Evolutionary conservation across 2,797 vertebrate genomes (phyloP).

Genomic region (Morelia viridis): DNA sequence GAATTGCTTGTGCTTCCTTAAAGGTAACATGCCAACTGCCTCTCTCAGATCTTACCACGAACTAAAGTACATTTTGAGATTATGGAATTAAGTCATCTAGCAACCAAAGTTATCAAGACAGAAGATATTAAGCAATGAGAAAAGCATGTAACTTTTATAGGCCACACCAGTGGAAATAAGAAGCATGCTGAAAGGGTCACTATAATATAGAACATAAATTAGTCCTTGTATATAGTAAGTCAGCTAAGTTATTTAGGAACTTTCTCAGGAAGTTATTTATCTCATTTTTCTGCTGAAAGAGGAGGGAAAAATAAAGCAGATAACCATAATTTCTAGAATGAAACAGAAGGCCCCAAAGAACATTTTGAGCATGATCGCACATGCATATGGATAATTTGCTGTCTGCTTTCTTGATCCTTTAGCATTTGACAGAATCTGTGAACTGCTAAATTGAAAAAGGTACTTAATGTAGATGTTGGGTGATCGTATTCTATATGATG

Average conservation of each 20-base stretch:
- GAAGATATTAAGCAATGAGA: neutral
- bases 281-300: neutral
- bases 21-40: neutral
- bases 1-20: neutral
- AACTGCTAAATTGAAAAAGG: neutral
- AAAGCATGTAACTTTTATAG: neutral
- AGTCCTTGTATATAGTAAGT: neutral
- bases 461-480: too few relatives aligned
- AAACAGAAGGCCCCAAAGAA: neutral
- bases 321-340: neutral
- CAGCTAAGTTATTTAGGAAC: neutral
- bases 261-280: neutral
- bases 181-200: neutral
- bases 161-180: neutral
- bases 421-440: neutral
- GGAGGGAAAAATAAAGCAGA: neutral
- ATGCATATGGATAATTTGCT: neutral
- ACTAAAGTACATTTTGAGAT: neutral
- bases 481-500: too few relatives aligned
- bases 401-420: neutral
- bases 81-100: neutral
- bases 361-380: neutral
- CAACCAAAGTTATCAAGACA: neutral
- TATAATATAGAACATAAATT: neutral
- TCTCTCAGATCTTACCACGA: too few relatives aligned